Evolutionary conservation across 2,797 vertebrate genomes (phyloP).

Genomic region (Clamator glandarius): DNA sequence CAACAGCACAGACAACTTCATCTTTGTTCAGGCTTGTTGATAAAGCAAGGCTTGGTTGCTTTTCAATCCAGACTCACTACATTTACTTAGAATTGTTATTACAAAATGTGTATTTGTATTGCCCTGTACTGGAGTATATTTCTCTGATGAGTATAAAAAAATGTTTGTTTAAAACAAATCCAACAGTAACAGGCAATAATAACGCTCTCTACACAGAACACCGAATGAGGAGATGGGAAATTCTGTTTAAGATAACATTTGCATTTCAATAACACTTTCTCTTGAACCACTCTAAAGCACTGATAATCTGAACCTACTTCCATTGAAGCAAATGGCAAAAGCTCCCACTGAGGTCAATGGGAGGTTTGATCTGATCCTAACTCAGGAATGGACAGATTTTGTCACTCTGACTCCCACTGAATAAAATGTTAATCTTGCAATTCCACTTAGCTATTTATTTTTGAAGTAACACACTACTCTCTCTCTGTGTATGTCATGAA

Average conservation of each 20-base stretch:
- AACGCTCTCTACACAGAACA: background rate
- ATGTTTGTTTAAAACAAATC: background rate
- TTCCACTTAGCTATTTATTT: background rate
- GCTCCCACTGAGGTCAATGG: conserved; percentile 1
- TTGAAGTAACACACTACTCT: background rate
- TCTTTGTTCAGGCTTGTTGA: background rate
- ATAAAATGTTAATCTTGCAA: background rate
- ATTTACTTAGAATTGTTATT: background rate
- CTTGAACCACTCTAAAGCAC: conserved; percentile 1
- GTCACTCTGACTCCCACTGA: background rate
- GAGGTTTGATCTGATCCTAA: conserved; percentile 15
- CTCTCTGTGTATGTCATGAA: background rate
- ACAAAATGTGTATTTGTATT: background rate
- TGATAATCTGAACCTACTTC: background rate
- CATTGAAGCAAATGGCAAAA: conserved; percentile 25
- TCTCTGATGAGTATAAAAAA: background rate
- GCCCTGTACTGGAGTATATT: background rate
- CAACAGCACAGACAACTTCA: background rate
- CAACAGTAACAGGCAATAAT: background rate
- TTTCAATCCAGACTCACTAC: background rate
- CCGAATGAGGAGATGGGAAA: conserved; percentile 46
- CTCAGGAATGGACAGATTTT: background rate
- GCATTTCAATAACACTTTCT: conserved; percentile 45
- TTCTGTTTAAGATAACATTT: conserved; percentile 59
- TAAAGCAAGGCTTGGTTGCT: background rate